Conservation (phyloP, 1,140 invertebrate genomes). For the Oppia nitens region DNA sequence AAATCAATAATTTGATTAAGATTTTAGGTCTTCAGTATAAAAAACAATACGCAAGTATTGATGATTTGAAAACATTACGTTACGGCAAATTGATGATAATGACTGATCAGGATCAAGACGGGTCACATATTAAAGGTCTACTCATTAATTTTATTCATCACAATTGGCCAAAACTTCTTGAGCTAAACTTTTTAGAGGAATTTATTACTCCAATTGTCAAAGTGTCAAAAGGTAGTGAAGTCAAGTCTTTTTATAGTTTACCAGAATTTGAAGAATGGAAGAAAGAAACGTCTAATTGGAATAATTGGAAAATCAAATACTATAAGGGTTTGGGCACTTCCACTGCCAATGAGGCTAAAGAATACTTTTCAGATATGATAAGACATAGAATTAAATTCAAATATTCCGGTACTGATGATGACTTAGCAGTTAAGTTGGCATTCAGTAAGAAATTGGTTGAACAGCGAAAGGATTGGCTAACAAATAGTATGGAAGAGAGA, state of each 20-base stretch:
- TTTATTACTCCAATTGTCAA: slow-evolving; percentile 99
- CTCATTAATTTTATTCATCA: slow-evolving; percentile 98
- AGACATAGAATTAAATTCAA: slow-evolving; percentile 80
- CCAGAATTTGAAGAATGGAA: slow-evolving; percentile 99
- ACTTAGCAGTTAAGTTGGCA: slow-evolving; percentile 83
- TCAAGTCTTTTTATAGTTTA: slow-evolving; percentile 79
- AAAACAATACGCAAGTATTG: slow-evolving; percentile 73
- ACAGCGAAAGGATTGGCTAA: slow-evolving; percentile 91
- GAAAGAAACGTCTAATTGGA: slow-evolving; percentile 68
- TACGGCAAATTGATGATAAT: slow-evolving; percentile 99
- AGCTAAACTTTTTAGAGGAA: slow-evolving; percentile 67
- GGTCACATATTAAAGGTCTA: slow-evolving; percentile 96
- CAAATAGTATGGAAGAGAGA: slow-evolving; percentile 86
- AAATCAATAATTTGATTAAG: slow-evolving; percentile 94
- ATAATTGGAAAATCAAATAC: slow-evolving; percentile 92
- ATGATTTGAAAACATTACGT: slow-evolving; percentile 77
- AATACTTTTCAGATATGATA: slow-evolving; percentile 92
- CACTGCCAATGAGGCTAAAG: slow-evolving; percentile 91
- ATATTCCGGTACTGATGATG: slow-evolving; percentile 68
- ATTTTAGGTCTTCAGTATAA: slow-evolving; percentile 88
- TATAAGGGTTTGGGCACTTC: slow-evolving; percentile 99
- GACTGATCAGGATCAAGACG: slow-evolving; percentile 95
- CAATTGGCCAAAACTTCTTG: slow-evolving; percentile 87
- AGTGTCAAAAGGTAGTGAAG: slow-evolving; percentile 64
- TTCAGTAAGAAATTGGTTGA: slow-evolving; percentile 93